Base-by-base conservation (phyloP, 2,797 vertebrate genomes). In the Aulostomus chinensis region DNA sequence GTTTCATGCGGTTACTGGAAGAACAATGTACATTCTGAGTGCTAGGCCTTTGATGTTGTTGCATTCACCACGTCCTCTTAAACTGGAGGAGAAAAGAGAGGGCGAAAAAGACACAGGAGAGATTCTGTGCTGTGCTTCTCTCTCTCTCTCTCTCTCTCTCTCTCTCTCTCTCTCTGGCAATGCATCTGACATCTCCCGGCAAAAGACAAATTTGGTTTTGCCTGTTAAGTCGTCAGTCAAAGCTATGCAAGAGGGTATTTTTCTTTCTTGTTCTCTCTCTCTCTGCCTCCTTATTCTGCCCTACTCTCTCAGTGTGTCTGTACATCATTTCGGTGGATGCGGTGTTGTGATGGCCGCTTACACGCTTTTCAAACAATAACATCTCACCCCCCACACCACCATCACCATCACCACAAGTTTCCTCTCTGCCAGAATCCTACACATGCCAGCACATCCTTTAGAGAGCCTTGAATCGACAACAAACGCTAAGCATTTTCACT, bases 41-140 rank as follows among this genome's bases (percentile, higher is more conserved):
- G 88, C 86, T 28, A 9, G 58, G 78, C 76, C 88, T 92, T 93
- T 91, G 91, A 91, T 89, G 86, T 88, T 30, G 62, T 61, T 68
- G 87, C 79, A 82, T 87, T 88, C 90, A 83, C 80, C 63, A 80
- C 88, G 87, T 85, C 76, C 86, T 90, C 87, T 92, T 86, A 91
- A 88, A 88, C 62, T 56, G 52, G 65, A 80, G 76, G 78, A 89
- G 79, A 85, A 84, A 78, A 81, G 78, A 84, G 79, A 77, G 79
- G 74, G 64, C 34, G 67, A 79, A 66, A 79, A 66, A 84, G 79
- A 86, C 74, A 73, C 78, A 74, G 81, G 76, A 84, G 76, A 84
- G 82, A 84, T 85, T 86, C 84, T 87, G 85, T 77, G 82, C 62
- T 76, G 67, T 73, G 67, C 68, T 68, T 68, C 66, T 60, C 56